These are phyloP conservation scores for Drosophila mimica DNA, from an alignment of 2,888 invertebrate genomes.

Conservation along the genomic window DNA sequence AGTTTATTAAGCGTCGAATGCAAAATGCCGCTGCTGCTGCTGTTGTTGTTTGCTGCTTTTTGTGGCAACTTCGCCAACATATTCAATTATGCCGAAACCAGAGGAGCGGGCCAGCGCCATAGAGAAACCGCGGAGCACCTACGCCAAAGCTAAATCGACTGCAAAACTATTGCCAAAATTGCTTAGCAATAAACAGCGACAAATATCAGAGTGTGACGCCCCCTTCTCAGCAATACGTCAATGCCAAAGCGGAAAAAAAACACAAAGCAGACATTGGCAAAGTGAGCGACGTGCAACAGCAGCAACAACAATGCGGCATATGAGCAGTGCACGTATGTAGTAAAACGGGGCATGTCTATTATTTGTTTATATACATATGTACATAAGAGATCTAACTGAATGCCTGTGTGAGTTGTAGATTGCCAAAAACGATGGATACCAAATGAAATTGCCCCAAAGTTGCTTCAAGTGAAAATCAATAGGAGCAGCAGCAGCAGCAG, in stretches of 20 bases:
- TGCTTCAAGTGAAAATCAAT: conserved; percentile 63
- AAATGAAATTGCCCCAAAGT: conserved; percentile 48
- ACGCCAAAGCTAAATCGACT: conserved; percentile 48
- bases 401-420: conserved; percentile 27
- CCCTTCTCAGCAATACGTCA: conserved; percentile 54
- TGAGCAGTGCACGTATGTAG: conserved; percentile 28
- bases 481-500: conserved; percentile 11
- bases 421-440: conserved; percentile 46
- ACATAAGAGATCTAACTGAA: conserved; percentile 27
- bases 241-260: conserved; percentile 61
- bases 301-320: conserved; percentile 18
- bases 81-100: conserved; percentile 61
- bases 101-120: conserved; percentile 11
- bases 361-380: conserved; percentile 10
- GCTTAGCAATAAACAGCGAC: conserved; percentile 65
- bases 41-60: conserved; percentile 5
- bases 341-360: conserved; percentile 63
- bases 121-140: conserved; percentile 51
- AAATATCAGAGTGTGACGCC: conserved; percentile 79
- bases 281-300: conserved; percentile 57
- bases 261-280: conserved; percentile 54
- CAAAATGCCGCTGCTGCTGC: conserved; percentile 33
- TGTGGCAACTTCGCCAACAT: conserved; percentile 56
- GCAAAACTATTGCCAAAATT: conserved; percentile 55
- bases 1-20: conserved; percentile 61